Evolutionary conservation across 1,140 invertebrate species (phyloP).

Genomic region (Platyura marginata): DNA sequence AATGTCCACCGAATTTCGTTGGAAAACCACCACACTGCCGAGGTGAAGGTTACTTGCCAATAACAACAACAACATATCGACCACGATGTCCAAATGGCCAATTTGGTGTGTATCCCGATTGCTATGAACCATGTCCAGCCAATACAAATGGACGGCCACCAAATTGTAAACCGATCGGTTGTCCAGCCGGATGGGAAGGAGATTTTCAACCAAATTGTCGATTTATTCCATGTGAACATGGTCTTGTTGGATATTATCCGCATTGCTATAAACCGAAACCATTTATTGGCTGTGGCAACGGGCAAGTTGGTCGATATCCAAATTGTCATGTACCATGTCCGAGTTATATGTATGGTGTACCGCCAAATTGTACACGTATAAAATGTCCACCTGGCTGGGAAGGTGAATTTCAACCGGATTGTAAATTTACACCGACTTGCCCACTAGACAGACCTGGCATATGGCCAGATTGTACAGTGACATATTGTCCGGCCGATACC

Average conservation of each 20-base stretch:
- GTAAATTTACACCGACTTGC: neutral
- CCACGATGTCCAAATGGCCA: neutral
- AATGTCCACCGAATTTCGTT: too few species aligned
- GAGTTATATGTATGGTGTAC: neutral
- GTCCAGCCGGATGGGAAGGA: neutral
- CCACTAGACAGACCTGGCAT: neutral
- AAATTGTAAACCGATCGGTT: neutral
- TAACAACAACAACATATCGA: too few species aligned
- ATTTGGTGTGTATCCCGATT: neutral
- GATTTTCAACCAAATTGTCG: conserved; percentile 11
- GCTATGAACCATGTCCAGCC: neutral
- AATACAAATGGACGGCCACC: conserved; percentile 5
- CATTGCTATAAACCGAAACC: neutral
- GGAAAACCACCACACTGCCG: too few species aligned
- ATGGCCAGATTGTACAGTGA: neutral
- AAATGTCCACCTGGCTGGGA: neutral
- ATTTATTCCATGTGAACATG: neutral
- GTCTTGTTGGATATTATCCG: neutral
- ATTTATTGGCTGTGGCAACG: neutral
- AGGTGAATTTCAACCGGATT: neutral
- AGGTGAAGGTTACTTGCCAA: too few species aligned
- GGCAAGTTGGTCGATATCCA: neutral
- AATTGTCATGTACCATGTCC: neutral
- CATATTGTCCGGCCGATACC: neutral
- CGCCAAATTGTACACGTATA: neutral